Evolutionary conservation across 2,888 invertebrate species (phyloP), one percentile per base, ranked within the genome.

Genomic region (Melanophora roralis): DNA sequence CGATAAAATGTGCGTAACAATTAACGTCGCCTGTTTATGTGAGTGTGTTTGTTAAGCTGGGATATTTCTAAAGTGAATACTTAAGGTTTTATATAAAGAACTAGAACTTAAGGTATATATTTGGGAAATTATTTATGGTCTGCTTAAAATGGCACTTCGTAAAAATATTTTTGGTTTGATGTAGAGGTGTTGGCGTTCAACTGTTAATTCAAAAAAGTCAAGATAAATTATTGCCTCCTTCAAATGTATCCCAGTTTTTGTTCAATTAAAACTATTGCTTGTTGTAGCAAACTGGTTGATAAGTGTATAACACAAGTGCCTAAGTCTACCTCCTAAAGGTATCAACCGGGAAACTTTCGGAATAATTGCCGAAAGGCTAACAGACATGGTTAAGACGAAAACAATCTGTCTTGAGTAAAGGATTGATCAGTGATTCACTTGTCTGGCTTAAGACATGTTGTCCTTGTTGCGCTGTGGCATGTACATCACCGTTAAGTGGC

Each of bases 1-100:
- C 23, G 59, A 74, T 65, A 74, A 74, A 74, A 74, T 65, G 65
- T 74, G 65, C 74, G 57, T 59, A 51, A 67, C 49, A 57, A 65
- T 59, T 40, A 65, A 51, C 59, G 57, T 65, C 65, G 65, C 65
- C 65, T 73, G 73, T 51, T 3, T 11, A 14, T 34, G 16, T 9
- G n/a, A 23, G n/a, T 49, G 12, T 47, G 47, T 27, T n/a, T 45
- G 19, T 34, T n/a, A 27, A 7, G 0, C 7, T 7, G 16, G 4
- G 16, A 53, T 32, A 53, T 53, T 53, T 0, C 1, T 8, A 32
- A 32, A 53, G n/a, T n/a, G n/a, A n/a, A 53, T 16, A 16, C 51
- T 32, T 53, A 9, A 34, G 16, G 53, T 32, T 32, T 14, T 43
- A 11, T 60, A 43, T 43, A 32, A 60, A 14, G 59, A 60, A 27